Base-by-base conservation (phyloP, 2,888 invertebrate species). In the Gonocerus acuteangulatus region DNA sequence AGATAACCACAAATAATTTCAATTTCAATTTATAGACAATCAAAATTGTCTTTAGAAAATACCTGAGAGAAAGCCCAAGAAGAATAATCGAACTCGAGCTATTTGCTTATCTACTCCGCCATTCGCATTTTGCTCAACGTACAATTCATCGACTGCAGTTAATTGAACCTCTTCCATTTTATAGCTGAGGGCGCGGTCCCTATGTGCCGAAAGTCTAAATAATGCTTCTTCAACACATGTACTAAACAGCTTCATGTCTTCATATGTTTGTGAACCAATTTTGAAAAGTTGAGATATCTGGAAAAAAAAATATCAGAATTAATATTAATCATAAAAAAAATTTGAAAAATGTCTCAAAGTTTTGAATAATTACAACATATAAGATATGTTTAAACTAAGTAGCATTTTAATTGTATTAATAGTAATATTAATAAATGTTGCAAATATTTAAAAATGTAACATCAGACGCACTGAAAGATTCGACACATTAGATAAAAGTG, bases 151-250 rank as follows among this genome's bases (percentile, higher is more conserved):
- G n/a, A 93, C 92, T 0, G 89, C 88, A 4, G 90, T 90, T 63
- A 94, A 83, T 74, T 95, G 95, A 4, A 95, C 91, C 77, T 95
- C 95, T 73, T 96, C 95, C 82, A 93, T 91, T 76, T 95, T 95
- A 76, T 95, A 95, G 65, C 84, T 86, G 59, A 94, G 80, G 0
- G 93, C 91, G 61, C 92, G 82, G 73, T 94, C 94, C 57, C 94
- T 80, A 72, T 92, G 87, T 27, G 91, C 91, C 4, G 84, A 76
- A 69, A 95, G 78, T 57, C 83, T 82, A 75, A 95, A 95, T 67
- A 99, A 79, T 7, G 93, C 85, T 76, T 99, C 96, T 75, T 99
- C 97, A 62, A 99, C 82, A 69, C 86, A 86, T 68, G 85, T 80
- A 13, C 94, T 91, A 76, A 99, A 94, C 74, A 88, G 86, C 73